A percentile compares a stretch with the other conserved stretches of the same genome.
These are phyloP conservation scores for Ceyx erithaca DNA, from an alignment of 2,797 vertebrate genomes.

Conservation along the genomic window DNA sequence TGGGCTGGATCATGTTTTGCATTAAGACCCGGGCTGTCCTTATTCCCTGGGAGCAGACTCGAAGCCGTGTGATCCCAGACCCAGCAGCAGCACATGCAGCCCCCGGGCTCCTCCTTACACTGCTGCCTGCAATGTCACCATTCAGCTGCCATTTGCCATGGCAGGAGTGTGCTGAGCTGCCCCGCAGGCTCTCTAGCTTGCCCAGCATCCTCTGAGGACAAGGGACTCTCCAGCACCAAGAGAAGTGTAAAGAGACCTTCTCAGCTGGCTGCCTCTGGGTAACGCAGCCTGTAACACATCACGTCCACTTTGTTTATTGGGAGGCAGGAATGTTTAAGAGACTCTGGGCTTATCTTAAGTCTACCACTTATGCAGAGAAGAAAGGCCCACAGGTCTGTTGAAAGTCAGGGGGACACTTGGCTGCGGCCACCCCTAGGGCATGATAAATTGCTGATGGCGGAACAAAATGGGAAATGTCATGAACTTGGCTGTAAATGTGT, in stretches of 20 bases:
- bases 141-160: background rate
- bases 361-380: constrained; percentile 7
- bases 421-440: background rate
- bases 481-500: background rate
- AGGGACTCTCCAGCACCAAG: background rate
- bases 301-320: background rate
- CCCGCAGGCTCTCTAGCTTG: background rate
- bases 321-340: constrained; percentile 14
- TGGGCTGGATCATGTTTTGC: background rate
- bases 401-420: constrained; percentile 19
- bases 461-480: background rate
- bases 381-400: background rate
- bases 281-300: constrained; percentile 14
- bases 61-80: accelerated
- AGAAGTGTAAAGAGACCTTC: background rate
- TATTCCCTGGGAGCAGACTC: background rate
- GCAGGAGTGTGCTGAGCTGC: background rate
- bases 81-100: accelerated
- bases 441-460: background rate
- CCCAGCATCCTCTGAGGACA: accelerated
- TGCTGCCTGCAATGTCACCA: accelerated
- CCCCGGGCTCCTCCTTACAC: accelerated
- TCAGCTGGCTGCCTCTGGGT: background rate
- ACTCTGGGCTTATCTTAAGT: constrained; percentile 31
- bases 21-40: background rate